These are phyloP conservation scores for Intellagama lesueurii DNA, from an alignment of 2,797 vertebrate genomes.

Conservation along the genomic window DNA sequence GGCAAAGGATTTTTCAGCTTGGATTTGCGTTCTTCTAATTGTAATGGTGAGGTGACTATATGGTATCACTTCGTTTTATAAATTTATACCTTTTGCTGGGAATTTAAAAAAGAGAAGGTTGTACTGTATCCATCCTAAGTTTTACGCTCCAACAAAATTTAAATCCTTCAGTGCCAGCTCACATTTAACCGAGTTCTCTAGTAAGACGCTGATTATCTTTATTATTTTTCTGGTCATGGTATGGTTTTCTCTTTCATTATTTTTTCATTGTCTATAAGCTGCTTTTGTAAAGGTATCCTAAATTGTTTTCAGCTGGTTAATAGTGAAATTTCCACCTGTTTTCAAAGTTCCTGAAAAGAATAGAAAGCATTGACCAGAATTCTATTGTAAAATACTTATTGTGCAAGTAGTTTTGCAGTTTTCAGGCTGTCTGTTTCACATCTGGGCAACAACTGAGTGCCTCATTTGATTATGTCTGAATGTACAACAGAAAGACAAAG, in stretches of 20 bases:
- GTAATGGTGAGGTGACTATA: conserved; percentile 20
- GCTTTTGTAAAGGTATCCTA: neutral
- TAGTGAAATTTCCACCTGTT: neutral
- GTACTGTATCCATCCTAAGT: neutral
- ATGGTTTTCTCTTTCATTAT: neutral
- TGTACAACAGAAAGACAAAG: too few relatives aligned
- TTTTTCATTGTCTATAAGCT: neutral
- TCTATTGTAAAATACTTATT: too few relatives aligned
- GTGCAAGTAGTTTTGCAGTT: too few relatives aligned
- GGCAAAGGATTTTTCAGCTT: conserved; percentile 42
- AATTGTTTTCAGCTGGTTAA: neutral
- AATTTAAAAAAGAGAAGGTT: neutral
- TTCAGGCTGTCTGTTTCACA: too few relatives aligned
- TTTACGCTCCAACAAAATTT: neutral
- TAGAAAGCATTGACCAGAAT: neutral
- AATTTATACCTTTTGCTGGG: neutral
- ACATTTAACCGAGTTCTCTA: neutral
- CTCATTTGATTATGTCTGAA: too few relatives aligned
- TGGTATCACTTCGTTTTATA: neutral
- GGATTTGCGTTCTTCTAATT: conserved; percentile 29
- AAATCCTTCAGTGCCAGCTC: neutral
- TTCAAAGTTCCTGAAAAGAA: neutral
- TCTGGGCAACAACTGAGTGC: too few relatives aligned
- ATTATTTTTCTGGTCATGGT: neutral
- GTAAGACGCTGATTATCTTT: neutral